Percentiles rank a stretch among this genome's conserved stretches.
phyloP scores from a whole-genome alignment of 1,140 invertebrate genomes.

The Drosophila mojavensis region DNA sequence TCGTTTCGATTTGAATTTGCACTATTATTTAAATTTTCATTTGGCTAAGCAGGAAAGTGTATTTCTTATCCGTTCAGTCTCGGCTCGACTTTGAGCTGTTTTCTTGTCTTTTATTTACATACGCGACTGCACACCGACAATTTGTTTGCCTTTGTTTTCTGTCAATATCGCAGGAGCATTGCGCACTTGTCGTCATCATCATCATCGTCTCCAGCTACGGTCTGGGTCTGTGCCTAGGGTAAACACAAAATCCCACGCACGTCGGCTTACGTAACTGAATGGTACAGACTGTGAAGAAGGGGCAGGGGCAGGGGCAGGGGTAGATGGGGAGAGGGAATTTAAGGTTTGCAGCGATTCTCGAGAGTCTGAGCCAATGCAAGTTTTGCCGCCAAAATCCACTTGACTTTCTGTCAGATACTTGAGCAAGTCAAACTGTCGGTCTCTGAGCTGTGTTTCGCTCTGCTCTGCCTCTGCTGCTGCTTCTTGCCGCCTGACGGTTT shows the following conservation, averaged over 20 bases:
- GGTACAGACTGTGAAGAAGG: neutral
- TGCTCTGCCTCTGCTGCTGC: conserved; percentile 9
- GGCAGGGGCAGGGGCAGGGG: neutral
- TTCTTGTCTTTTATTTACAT: conserved; percentile 67
- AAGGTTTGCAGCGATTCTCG: conserved; percentile 3
- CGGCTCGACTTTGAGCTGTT: conserved; percentile 2
- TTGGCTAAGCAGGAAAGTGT: neutral
- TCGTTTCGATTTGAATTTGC: too few species aligned
- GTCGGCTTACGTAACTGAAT: conserved; percentile 51
- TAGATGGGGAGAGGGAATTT: neutral
- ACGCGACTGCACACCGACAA: conserved; percentile 68
- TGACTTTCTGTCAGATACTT: conserved; percentile 65
- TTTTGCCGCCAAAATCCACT: conserved; percentile 75
- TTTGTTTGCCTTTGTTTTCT: conserved; percentile 81
- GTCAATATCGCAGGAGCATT: conserved; percentile 68
- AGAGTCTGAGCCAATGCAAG: conserved; percentile 46
- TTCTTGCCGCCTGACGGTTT: conserved; percentile 55
- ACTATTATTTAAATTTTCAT: neutral
- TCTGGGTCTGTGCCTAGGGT: conserved; percentile 48
- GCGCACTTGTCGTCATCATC: conserved; percentile 72
- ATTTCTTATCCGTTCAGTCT: conserved; percentile 1
- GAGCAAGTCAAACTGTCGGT: conserved; percentile 50
- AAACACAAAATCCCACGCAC: conserved; percentile 72
- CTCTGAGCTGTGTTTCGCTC: conserved; percentile 14
- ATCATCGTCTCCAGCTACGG: conserved; percentile 30